A percentile compares a stretch with the other conserved stretches of the same genome.
These are phyloP conservation scores for Budorcas taxicolor DNA, from an alignment of 2,113 vertebrate genomes.

Conservation along the genomic window DNA sequence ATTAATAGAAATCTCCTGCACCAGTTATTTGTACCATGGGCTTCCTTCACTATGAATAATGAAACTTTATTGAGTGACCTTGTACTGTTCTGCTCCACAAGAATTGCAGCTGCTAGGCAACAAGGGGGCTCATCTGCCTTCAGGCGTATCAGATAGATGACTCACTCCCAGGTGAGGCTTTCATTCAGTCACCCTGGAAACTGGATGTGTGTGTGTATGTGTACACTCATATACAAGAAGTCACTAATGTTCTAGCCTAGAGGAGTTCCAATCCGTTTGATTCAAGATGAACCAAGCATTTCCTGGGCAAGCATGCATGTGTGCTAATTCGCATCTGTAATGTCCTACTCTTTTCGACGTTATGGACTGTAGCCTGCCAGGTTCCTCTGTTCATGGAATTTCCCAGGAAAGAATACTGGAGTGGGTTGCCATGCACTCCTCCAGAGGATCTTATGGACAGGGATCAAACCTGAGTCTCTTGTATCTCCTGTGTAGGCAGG, in stretches of 20 bases:
- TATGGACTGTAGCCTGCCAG: background rate
- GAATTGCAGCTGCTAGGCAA: constrained; percentile 55
- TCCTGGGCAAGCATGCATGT: background rate
- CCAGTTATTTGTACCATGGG: background rate
- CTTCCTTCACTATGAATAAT: background rate
- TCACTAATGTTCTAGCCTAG: background rate
- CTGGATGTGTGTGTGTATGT: background rate
- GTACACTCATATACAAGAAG: background rate
- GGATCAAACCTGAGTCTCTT: background rate
- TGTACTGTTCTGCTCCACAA: background rate
- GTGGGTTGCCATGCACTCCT: background rate
- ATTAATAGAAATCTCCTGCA: background rate
- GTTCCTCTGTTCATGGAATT: background rate
- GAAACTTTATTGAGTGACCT: background rate
- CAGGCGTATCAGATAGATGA: constrained; percentile 2
- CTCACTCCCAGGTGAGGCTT: constrained; percentile 10
- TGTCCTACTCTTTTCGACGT: fast-evolving
- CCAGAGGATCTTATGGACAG: background rate
- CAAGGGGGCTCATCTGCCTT: background rate
- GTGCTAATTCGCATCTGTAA: background rate
- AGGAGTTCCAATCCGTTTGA: constrained; percentile 14
- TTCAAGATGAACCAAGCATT: background rate
- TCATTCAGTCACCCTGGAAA: constrained; percentile 38
- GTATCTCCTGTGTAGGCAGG: background rate
- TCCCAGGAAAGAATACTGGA: background rate